These are phyloP conservation scores for Sthenelais limicola DNA, from an alignment of 2,888 invertebrate genomes.

Conservation along the genomic window DNA sequence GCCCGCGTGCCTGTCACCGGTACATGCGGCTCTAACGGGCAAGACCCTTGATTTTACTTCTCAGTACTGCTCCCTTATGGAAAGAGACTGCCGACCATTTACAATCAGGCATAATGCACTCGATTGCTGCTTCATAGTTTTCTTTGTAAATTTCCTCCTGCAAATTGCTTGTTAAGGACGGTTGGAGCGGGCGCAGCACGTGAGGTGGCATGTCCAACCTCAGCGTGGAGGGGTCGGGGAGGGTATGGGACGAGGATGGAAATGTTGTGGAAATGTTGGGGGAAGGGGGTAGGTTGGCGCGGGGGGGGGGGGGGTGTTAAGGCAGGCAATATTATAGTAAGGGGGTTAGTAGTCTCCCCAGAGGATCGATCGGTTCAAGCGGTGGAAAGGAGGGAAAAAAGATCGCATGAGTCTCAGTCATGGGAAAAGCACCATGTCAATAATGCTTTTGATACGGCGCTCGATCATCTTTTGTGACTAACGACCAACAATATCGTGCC, in stretches of 20 bases:
- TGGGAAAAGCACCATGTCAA: too few relatives aligned
- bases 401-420: too few relatives aligned
- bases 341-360: slow-evolving; percentile 1
- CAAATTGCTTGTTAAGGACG: slow-evolving; percentile 37
- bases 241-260: too few relatives aligned
- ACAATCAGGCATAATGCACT: slow-evolving; percentile 33
- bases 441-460: too few relatives aligned
- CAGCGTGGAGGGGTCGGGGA: not conserved
- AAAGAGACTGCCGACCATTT: slow-evolving; percentile 17
- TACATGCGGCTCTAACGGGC: not conserved
- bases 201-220: slow-evolving; percentile 2
- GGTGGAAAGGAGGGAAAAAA: slow-evolving; percentile 1
- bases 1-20: not conserved
- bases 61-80: slow-evolving; percentile 1
- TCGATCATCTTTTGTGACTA: too few relatives aligned
- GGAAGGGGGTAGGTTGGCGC: not conserved
- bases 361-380: slow-evolving; percentile 5
- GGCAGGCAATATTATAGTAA: not conserved
- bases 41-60: not conserved
- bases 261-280: too few relatives aligned
- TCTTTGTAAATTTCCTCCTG: slow-evolving; percentile 40
- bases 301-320: not conserved
- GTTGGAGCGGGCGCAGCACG: slow-evolving; percentile 1
- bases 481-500: too few relatives aligned
- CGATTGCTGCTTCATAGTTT: slow-evolving; percentile 31